These are phyloP conservation scores for Phasianus colchicus DNA, from an alignment of 2,113 vertebrate species.

Conservation along the genomic window DNA sequence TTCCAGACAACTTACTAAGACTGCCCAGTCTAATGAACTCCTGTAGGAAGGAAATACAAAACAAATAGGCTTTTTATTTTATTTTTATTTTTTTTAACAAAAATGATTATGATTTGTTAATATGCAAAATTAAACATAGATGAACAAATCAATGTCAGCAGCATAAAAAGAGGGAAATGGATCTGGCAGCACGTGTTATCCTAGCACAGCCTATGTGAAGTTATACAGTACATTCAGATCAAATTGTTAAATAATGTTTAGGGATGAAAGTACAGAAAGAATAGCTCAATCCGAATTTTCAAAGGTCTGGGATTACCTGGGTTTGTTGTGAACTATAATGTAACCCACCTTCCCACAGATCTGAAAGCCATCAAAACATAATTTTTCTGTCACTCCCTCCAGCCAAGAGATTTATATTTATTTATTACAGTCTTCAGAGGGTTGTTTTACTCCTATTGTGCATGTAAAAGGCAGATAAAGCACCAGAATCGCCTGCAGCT, in stretches of 20 bases:
- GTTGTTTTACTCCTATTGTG: neutral
- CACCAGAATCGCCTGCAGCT: neutral
- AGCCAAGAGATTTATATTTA: neutral
- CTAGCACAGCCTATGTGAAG: neutral
- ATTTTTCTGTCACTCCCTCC: neutral
- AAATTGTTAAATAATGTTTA: neutral
- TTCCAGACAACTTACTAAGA: constrained; percentile 97
- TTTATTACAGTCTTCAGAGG: neutral
- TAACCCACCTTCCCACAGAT: neutral
- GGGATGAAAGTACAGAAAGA: neutral
- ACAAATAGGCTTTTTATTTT: neutral
- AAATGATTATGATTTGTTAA: neutral
- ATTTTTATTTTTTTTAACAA: neutral
- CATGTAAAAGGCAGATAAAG: neutral
- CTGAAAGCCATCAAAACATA: neutral
- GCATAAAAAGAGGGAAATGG: neutral
- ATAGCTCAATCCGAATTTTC: neutral
- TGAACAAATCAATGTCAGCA: neutral
- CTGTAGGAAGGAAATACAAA: constrained; percentile 73
- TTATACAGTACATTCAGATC: neutral
- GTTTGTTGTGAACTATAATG: neutral
- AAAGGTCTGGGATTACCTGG: neutral
- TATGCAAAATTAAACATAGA: neutral
- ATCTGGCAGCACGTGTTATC: neutral
- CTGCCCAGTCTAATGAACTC: constrained; percentile 98